Conservation (phyloP, 2,888 invertebrate genomes). For the Tenthredo scrophulariae region DNA sequence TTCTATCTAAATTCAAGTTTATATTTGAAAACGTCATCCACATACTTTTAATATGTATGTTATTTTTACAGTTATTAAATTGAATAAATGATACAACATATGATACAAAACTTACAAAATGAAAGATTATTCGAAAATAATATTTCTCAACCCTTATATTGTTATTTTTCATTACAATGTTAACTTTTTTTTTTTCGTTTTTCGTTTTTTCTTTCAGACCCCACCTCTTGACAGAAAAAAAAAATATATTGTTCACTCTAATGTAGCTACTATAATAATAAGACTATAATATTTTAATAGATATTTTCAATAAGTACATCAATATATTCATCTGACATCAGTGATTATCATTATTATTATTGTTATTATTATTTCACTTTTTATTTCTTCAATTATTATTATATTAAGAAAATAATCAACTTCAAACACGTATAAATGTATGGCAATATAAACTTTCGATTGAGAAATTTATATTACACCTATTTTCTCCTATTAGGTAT, state of each 20-base stretch:
- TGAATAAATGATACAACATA: slow-evolving; percentile 43
- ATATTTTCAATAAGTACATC: slow-evolving; percentile 43
- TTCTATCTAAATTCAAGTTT: slow-evolving; percentile 47
- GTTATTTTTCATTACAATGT: slow-evolving; percentile 9
- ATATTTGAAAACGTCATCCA: slow-evolving; percentile 27
- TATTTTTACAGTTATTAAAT: slow-evolving; percentile 36
- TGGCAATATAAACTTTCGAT: slow-evolving; percentile 45
- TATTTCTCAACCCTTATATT: slow-evolving; percentile 31
- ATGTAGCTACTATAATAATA: background rate
- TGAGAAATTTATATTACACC: slow-evolving; percentile 34
- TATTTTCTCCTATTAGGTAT: slow-evolving; percentile 14
- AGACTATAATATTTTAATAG: slow-evolving; percentile 16
- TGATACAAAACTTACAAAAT: slow-evolving; percentile 49
- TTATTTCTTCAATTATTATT: slow-evolving; percentile 10
- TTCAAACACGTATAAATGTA: slow-evolving; percentile 47
- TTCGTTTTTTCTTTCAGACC: background rate
- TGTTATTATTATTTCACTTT: background rate
- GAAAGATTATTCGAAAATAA: slow-evolving; percentile 43
- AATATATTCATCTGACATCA: slow-evolving; percentile 36
- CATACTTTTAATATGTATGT: slow-evolving; percentile 24
- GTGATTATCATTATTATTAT: slow-evolving; percentile 10
- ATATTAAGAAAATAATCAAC: slow-evolving; percentile 46
- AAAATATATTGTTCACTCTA: slow-evolving; percentile 10
- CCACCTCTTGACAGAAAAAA: slow-evolving; percentile 6
- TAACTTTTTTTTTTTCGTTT: background rate